Evolutionary conservation across 2,113 vertebrate species (phyloP).

Genomic region (Mustela lutreola): DNA sequence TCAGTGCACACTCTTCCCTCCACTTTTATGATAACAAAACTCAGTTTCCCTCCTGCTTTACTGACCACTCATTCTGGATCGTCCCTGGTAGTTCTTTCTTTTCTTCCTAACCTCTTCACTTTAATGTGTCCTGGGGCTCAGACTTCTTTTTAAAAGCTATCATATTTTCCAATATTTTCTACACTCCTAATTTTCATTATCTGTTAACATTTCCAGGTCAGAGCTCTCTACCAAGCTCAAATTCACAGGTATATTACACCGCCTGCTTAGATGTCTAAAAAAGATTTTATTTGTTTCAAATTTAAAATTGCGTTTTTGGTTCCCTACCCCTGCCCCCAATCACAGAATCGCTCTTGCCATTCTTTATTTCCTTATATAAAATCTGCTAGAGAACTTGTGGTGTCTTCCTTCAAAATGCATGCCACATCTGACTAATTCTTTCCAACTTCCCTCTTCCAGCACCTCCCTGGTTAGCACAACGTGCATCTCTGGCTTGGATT

Average conservation of each 20-base stretch:
- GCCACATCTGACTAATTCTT: not conserved
- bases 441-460: not conserved
- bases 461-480: rapidly evolving
- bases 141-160: not conserved
- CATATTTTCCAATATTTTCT: not conserved
- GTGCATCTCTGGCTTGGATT: not conserved
- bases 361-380: not conserved
- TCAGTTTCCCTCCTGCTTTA: not conserved
- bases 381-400: not conserved
- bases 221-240: not conserved
- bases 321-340: not conserved
- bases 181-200: not conserved
- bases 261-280: not conserved
- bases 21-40: not conserved
- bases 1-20: not conserved
- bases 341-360: not conserved
- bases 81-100: not conserved
- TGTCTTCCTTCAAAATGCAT: not conserved
- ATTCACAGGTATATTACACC: not conserved
- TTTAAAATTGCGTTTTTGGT: not conserved
- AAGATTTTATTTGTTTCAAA: not conserved
- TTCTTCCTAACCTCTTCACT: not conserved
- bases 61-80: not conserved
- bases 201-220: not conserved
- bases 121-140: not conserved